Base-by-base conservation (phyloP, 2,888 invertebrate species). In the Trichacis sp. region DNA sequence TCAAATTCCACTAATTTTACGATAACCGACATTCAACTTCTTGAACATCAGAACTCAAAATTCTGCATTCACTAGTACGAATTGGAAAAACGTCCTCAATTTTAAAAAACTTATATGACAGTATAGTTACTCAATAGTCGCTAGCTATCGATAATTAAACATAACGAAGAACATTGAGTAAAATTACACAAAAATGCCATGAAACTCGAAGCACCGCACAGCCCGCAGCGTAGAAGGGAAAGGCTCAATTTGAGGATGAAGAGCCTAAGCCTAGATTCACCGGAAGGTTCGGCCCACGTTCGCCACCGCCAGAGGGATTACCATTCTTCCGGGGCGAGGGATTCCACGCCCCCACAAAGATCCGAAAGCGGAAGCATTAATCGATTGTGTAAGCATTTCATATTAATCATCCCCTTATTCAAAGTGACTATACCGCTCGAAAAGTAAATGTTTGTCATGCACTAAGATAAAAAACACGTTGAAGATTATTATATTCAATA, bases 231-330 rank as follows among this genome's bases (percentile, higher is more conserved):
- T 71, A 91, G 96, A 84, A 92, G 96, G 69, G 96, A 96, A 89
- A 95, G 96, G 88, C 89, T 97, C 87, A 96, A 97, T 88, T 91
- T 97, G 86, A 91, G 97, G 85, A 97, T 97, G 97, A 97, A 98
- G 90, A 96, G 96, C 85, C 90, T 97, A 78, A 97, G 97, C 68
- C 87, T 97, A 90, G 97, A 97, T 86, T 96, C 96, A 29, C 97
- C 97, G 69, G 97, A 97, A 85, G 94, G 94, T 77, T 92, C 94
- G 65, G 95, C 95, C 84, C 92, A 92, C 81, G 90, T 89, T 36
- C 91, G 92, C 78, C 88, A 94, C 77, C 89, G 94, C 43, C 89
- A 93, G 53, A 91, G 83, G 40, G 83, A 83, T 71, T 81, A 81
- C 50, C 82, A 84, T 72, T 66, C 77, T 55, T 68, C 78, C 29